Base-by-base conservation (phyloP, 2,888 invertebrate genomes). In the Drosophila mulleri region DNA sequence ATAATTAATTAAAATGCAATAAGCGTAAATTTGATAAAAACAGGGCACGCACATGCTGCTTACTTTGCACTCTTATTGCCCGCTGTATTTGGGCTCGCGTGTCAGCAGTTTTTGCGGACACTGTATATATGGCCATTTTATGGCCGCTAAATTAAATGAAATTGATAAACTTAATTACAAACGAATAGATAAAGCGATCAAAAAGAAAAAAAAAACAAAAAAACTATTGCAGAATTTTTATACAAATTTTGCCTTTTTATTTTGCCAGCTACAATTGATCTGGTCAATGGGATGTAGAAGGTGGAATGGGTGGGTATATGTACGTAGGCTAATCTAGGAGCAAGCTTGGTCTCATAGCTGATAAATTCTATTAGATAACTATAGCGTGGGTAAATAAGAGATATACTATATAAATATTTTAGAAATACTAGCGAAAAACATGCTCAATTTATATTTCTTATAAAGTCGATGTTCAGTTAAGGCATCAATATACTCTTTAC, bases 1-100 rank as follows among this genome's bases (percentile, higher is more conserved):
- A 90, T 90, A 88, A 88, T 88, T 88, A 88, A 88, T 88, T 90
- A 90, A 89, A 90, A 89, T 87, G 90, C 89, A 88, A 90, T 90
- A 85, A 90, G 85, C 87, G 90, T 88, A 88, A 80, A 89, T 89
- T 88, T 82, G 76, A 83, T 89, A 89, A 87, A 78, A 89, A 67
- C 71, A 32, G 69, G 48, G 71, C 82, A 83, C 72, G 79, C 84
- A 72, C 79, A 73, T 63, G 83, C 89, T 65, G 87, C 90, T 86
- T 80, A 72, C 72, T 58, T 64, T 58, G 72, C 89, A 70, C 44
- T 64, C 59, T 57, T 68, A n/a, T 14, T 50, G 42, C 59, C 37
- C 32, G n/a, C 35, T 37, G 6, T 23, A 23, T 58, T 63, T 32
- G 32, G 39, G 41, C 53, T 50, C 47, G 62, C 82, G 67, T 77